Conservation (phyloP, 1,140 invertebrate species). For the Neodiprion lecontei region DNA sequence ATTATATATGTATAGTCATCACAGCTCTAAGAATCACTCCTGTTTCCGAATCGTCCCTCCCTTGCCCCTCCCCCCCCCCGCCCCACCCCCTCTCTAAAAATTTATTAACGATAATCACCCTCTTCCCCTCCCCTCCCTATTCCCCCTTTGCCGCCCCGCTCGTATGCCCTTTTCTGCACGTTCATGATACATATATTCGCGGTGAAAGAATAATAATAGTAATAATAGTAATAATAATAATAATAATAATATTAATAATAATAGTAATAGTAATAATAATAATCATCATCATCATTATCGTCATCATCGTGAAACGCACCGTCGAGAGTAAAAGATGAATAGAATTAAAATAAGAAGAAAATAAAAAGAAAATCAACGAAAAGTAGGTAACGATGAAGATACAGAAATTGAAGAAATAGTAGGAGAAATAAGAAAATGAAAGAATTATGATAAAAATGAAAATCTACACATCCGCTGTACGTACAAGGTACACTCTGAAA, state of each 20-base stretch:
- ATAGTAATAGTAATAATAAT: no score
- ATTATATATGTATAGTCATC: slow-evolving; percentile 14
- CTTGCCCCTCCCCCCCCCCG: slow-evolving; percentile 5
- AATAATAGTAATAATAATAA: no score
- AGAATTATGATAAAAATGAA: not conserved
- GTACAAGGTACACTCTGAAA: no score
- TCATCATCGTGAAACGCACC: not conserved
- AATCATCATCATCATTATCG: not conserved
- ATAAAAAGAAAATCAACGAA: no score
- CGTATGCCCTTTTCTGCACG: no score
- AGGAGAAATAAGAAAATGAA: not conserved
- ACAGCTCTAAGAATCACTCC: slow-evolving; percentile 16
- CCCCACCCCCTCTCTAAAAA: not conserved
- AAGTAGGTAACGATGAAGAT: no score
- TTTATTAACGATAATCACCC: not conserved
- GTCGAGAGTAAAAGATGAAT: no score
- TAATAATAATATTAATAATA: no score
- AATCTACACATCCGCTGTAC: not conserved
- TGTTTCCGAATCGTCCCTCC: slow-evolving; percentile 9
- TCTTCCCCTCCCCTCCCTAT: not conserved
- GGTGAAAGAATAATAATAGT: no score
- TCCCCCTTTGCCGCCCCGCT: not conserved
- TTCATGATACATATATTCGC: no score
- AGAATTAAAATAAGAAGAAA: no score
- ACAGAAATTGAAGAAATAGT: not conserved